Evolutionary conservation across 2,888 invertebrate species (phyloP), one percentile per base, ranked within the genome.

Genomic region (Stenotaenia linearis): DNA sequence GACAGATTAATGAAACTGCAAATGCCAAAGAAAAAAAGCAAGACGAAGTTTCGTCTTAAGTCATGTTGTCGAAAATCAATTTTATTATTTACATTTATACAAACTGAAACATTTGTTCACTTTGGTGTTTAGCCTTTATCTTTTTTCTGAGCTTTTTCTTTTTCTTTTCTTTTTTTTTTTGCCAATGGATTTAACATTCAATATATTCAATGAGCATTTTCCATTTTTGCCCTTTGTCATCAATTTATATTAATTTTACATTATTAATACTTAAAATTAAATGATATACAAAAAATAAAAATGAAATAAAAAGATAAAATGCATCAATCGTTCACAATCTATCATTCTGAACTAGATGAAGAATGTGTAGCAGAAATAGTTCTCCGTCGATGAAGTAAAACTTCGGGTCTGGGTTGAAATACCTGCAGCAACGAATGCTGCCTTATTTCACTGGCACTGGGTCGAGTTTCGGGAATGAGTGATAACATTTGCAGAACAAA

Each of bases 401-500:
- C 10, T 18, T 78, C 80, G 18, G 80, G 80, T 4, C 79, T 28
- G 10, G 79, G 78, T 40, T 78, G 80, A 61, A 78, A 80, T 30
- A 74, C 80, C 28, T 80, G 77, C 18, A 80, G 35, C 15, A 80
- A 15, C 7, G 78, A 23, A 78, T 80, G 40, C n/a, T 78, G 40
- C 35, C 32, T 77, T 15, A 81, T 80, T 9, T 85, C 84, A 45
- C 81, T 80, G 12, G 85, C 84, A 28, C 82, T 81, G 2, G 96
- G 95, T 1, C 97, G 89, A 80, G 89, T 88, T 3, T 88, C 87
- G 0, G 96, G 95, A 80, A 91, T 88, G 3, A 89, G 86, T 81
- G 93, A 92, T 61, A 97, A 87, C 93, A 97, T 94, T 85, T 91
- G 86, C 82, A 90, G 90, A 10, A 97, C 88, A 80, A 96, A 88